Percentiles rank a stretch among this genome's conserved stretches.
Evolutionary conservation across 2,888 invertebrate species (phyloP).

Genomic region (Bugula neritina): DNA sequence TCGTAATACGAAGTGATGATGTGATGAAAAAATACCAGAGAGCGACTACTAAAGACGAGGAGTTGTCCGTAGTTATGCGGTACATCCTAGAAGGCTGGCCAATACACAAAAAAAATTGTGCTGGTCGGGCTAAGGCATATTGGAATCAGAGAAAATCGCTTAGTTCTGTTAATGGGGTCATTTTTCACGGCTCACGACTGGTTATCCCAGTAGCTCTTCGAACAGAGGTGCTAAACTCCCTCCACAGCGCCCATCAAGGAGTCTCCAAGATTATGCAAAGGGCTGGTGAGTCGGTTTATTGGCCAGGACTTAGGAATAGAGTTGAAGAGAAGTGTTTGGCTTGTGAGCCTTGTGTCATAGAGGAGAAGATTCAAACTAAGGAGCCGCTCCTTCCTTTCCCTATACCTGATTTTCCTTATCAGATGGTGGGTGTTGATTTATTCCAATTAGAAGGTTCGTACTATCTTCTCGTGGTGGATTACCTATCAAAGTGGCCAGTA

Average conservation of each 20-base stretch:
- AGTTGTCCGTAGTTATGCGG: neutral
- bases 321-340: neutral
- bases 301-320: neutral
- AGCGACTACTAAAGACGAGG: neutral
- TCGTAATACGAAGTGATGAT: neutral
- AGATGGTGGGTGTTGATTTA: neutral
- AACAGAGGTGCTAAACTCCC: neutral
- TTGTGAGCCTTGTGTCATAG: neutral
- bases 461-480: neutral
- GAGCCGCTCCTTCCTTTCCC: neutral
- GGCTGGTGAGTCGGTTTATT: neutral
- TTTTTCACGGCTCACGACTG: neutral
- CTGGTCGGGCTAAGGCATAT: neutral
- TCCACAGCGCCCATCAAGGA: neutral
- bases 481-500: too few relatives aligned
- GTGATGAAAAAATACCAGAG: neutral
- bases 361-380: neutral
- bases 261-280: neutral
- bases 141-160: neutral
- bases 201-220: neutral
- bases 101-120: neutral
- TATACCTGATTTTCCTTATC: slow-evolving; percentile 1
- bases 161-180: neutral
- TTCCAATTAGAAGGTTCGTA: neutral
- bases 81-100: neutral